Evolutionary conservation across 2,888 invertebrate genomes (phyloP).

Genomic region (Sympetrum striolatum): DNA sequence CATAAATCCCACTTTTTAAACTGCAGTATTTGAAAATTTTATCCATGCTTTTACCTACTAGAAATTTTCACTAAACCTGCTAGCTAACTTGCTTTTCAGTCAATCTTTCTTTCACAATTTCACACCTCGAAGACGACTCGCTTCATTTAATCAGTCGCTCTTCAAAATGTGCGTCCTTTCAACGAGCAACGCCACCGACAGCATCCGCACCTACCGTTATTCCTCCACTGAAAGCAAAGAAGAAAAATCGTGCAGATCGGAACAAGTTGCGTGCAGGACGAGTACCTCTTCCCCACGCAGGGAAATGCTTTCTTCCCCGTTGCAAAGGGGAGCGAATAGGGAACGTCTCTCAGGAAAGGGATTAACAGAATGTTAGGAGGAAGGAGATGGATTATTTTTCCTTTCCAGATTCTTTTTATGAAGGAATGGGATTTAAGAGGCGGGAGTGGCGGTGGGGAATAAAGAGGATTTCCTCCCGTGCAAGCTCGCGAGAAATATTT

Average conservation of each 20-base stretch:
- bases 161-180: too few species aligned
- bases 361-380: background rate
- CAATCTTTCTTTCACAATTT: too few species aligned
- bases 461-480: background rate
- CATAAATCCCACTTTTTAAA: too few species aligned
- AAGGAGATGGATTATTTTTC: background rate
- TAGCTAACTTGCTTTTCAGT: too few species aligned
- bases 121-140: too few species aligned
- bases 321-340: background rate
- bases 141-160: too few species aligned
- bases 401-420: background rate
- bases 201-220: too few species aligned
- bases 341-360: background rate
- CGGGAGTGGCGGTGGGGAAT: background rate
- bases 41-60: too few species aligned
- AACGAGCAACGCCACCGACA: too few species aligned
- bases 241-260: background rate
- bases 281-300: background rate
- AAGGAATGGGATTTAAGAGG: background rate
- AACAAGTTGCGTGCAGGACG: background rate
- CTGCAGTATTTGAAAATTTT: too few species aligned
- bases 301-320: background rate
- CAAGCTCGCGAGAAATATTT: background rate
- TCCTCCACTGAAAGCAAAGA: background rate
- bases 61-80: too few species aligned